Base-by-base conservation (phyloP, 2,888 invertebrate species). In the Microplitis deprimator region DNA sequence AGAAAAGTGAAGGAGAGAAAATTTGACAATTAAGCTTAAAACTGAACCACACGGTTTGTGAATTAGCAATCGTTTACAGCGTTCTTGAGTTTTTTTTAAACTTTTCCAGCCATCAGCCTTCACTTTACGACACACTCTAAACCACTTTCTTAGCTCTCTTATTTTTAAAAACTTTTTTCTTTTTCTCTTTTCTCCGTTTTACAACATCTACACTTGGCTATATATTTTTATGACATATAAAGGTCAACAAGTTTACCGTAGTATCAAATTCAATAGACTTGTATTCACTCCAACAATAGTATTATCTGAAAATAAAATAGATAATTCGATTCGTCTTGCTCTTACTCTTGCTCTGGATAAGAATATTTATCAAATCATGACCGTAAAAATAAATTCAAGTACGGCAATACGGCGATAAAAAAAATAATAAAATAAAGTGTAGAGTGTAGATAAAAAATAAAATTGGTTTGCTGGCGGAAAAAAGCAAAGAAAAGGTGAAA, bases 1-100 rank as follows among this genome's bases (percentile, higher is more conserved):
- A 50, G 50, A 50, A 7, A 3, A 20, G 4, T 59, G 17, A 7
- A 17, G 20, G 20, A 17, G 62, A n/a, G 38, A 16, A 64, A 41
- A 73, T 70, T 50, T 39, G 17, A 10, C 69, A 61, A n/a, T 64
- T 64, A 13, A 68, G 38, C 73, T 78, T 79, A 68, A 50, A 70
- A 67, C 62, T 75, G 69, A 73, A 41, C 75, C 69, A 73, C 73
- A 29, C 39, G 65, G 20, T 70, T 41, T 40, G 71, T 41, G 65
- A 80, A 80, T 80, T 77, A 80, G 73, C 77, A 73, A 79, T 79
- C 79, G 70, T 76, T 79, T 71, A 50, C 75, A 65, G 38, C 65
- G 29, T 65, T 65, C 65, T 29, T 10, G 20, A 59, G 16, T 70
- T 50, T 40, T 60, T 17, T 61, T 68, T 10, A 73, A 64, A 65